A percentile compares a stretch with the other conserved stretches of the same genome.
phyloP scores from a whole-genome alignment of 2,888 invertebrate species.

The Papilio demoleus region DNA sequence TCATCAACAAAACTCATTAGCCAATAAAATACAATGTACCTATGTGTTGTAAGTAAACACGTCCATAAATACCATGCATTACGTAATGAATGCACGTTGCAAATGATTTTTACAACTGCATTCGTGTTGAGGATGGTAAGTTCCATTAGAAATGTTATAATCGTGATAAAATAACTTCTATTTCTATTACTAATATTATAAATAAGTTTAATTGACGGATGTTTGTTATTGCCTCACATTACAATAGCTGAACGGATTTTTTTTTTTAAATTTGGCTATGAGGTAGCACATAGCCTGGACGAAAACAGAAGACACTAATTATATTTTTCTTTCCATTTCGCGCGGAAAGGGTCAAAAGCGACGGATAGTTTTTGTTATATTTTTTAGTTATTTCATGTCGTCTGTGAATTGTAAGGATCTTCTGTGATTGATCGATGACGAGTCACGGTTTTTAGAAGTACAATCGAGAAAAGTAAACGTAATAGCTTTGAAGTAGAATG shows the following conservation, averaged over 20 bases:
- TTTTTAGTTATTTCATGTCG: conserved; percentile 5
- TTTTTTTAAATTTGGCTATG: no score
- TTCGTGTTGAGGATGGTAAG: conserved; percentile 61
- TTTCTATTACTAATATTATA: no score
- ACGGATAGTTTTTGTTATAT: no score
- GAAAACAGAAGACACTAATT: no score
- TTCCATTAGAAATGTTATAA: conserved; percentile 45
- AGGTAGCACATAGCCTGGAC: no score
- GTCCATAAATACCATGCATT: conserved; percentile 24
- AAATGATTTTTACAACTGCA: conserved; percentile 42
- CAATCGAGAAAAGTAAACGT: conserved; percentile 2
- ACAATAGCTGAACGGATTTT: no score
- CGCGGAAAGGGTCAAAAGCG: no score
- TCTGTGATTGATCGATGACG: not conserved
- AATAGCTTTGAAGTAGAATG: not conserved
- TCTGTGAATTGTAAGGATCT: not conserved
- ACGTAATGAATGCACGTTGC: conserved; percentile 22
- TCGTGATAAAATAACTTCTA: conserved; percentile 1
- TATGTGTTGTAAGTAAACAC: conserved; percentile 11
- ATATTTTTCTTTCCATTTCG: no score
- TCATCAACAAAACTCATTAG: conserved; percentile 6
- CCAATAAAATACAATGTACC: conserved; percentile 14
- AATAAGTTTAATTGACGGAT: no score
- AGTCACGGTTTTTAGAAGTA: not conserved
- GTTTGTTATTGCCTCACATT: no score